Evolutionary conservation across 2,113 vertebrate genomes (phyloP), one percentile per base, ranked within the genome.

Genomic region (Toxotes chatareus): DNA sequence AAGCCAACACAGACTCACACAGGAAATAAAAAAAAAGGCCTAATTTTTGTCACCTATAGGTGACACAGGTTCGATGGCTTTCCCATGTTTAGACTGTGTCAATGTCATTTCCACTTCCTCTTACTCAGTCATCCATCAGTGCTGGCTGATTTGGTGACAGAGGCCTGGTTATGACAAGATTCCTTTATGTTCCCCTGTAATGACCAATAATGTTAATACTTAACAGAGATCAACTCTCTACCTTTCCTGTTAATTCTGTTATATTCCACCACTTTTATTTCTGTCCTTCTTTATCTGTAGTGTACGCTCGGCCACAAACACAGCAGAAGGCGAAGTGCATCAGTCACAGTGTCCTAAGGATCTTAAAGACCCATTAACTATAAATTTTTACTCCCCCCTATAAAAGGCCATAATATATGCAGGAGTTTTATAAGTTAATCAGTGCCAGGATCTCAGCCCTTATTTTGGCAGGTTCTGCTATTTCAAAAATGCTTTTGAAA

Each of bases 31-130:
- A n/a, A 32, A 31, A 32, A 23, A 40, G 1, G 19, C 14, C 38
- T 19, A 36, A 61, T 78, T 84, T 80, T 73, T 47, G 61, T 82
- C 73, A 70, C 62, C 56, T 57, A 23, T 5, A 59, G 59, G 53
- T 88, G 82, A 87, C 80, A 86, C 78, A 40, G 19, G n/a, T 64
- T 71, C 76, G 76, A 87, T 85, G 79, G 34, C 23, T 89, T 91
- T 88, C 74, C 79, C 64, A 76, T 46, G 31, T 73, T 71, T 49
- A 46, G 63, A 60, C 55, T 46, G 27, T 27, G 27, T 51, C 8
- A 40, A 70, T 75, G 61, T 74, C 14, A 51, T 69, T 87, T 76
- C 63, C 40, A 63, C 47, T 57, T 74, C 36, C 42, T 34, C 13
- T 55, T 34, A 86, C 31, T 76, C 42, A 67, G 34, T 57, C 34